Evolutionary conservation across 2,888 invertebrate species (phyloP).

Genomic region (Sesia bembeciformis): DNA sequence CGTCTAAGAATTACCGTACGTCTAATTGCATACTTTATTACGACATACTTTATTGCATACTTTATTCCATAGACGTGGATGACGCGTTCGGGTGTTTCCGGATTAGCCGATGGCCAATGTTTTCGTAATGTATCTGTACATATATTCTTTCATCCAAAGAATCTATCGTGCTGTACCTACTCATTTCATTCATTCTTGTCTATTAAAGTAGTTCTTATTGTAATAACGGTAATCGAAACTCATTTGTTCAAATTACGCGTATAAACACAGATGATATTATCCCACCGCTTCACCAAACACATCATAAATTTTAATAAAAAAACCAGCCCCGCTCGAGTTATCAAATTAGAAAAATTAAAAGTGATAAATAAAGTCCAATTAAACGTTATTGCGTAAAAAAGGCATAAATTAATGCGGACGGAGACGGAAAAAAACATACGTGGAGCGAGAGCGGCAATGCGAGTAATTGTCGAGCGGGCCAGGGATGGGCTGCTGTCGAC

Average conservation of each 20-base stretch:
- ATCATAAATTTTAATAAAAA: slow-evolving; percentile 64
- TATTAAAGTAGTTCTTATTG: not conserved
- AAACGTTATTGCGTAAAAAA: slow-evolving; percentile 73
- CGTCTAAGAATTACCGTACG: too few relatives aligned
- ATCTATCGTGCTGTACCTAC: too few relatives aligned
- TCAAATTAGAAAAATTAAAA: slow-evolving; percentile 74
- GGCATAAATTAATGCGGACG: slow-evolving; percentile 66
- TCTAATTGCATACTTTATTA: too few relatives aligned
- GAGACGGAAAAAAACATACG: slow-evolving; percentile 15
- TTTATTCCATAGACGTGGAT: too few relatives aligned
- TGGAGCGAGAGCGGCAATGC: slow-evolving; percentile 23
- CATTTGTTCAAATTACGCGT: slow-evolving; percentile 59
- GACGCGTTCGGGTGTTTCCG: too few relatives aligned
- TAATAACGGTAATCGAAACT: slow-evolving; percentile 29
- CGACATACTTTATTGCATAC: too few relatives aligned
- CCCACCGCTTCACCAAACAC: slow-evolving; percentile 18
- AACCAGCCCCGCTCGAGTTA: slow-evolving; percentile 36
- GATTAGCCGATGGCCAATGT: too few relatives aligned
- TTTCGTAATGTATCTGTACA: too few relatives aligned
- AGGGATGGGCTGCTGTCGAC: slow-evolving; percentile 25
- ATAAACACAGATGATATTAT: slow-evolving; percentile 53
- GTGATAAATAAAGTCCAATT: slow-evolving; percentile 72
- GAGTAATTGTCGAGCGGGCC: slow-evolving; percentile 32
- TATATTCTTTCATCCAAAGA: too few relatives aligned
- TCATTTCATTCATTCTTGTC: too few relatives aligned